Evolutionary conservation across 2,888 invertebrate genomes (phyloP).

Genomic region (Agelastica alni): DNA sequence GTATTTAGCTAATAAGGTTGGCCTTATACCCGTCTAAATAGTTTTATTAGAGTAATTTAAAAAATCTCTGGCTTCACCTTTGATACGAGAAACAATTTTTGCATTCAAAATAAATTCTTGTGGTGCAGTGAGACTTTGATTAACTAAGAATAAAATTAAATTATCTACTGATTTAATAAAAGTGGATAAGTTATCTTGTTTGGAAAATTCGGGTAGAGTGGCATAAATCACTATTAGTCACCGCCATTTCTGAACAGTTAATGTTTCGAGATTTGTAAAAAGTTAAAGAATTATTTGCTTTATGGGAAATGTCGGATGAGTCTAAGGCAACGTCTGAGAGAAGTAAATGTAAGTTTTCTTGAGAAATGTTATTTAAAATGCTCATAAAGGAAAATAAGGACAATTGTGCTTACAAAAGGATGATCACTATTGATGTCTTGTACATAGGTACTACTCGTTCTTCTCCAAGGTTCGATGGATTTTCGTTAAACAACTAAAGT

Average conservation of each 20-base stretch:
- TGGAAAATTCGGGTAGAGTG: neutral
- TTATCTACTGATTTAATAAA: constrained; percentile 5
- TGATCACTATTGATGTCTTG: neutral
- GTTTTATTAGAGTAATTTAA: constrained; percentile 1
- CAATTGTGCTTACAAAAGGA: neutral
- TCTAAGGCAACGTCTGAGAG: neutral
- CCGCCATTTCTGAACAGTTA: neutral
- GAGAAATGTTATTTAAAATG: neutral
- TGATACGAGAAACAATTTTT: constrained; percentile 7
- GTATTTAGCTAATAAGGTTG: neutral
- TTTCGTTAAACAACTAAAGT: neutral
- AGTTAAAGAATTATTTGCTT: too few species aligned
- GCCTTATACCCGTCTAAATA: neutral
- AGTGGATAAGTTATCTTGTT: neutral
- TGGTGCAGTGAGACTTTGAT: neutral
- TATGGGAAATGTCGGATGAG: neutral
- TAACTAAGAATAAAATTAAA: neutral
- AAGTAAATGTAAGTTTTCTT: neutral
- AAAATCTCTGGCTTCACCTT: constrained; percentile 1
- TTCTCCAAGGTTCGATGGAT: neutral
- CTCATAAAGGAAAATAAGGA: neutral
- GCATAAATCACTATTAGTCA: neutral
- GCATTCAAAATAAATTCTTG: constrained; percentile 9
- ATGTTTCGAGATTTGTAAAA: neutral
- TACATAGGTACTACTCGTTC: neutral